A percentile compares a stretch with the other conserved stretches of the same genome.
These are phyloP conservation scores for Zaprionus vittiger DNA, from an alignment of 1,140 invertebrate species.

Conservation along the genomic window DNA sequence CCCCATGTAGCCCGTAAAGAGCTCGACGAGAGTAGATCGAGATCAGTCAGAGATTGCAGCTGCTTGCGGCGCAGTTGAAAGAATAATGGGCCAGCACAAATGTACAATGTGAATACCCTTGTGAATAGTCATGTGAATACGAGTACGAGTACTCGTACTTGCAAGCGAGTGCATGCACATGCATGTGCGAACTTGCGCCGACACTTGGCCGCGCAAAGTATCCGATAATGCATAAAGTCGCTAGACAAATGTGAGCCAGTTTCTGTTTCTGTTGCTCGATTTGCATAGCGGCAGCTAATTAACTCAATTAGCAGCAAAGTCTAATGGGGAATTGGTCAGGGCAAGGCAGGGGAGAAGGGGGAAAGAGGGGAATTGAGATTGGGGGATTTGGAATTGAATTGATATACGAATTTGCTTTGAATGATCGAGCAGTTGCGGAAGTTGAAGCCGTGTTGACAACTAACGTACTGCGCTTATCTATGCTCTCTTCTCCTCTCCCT, in stretches of 20 bases:
- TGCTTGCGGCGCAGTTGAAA: conserved; percentile 74
- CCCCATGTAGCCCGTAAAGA: conserved; percentile 1
- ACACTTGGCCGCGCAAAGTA: conserved; percentile 55
- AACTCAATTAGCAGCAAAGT: conserved; percentile 70
- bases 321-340: neutral
- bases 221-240: conserved; percentile 22
- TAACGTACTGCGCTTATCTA: conserved; percentile 62
- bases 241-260: conserved; percentile 35
- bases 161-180: conserved; percentile 9
- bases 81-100: conserved; percentile 60
- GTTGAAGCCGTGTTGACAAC: conserved; percentile 71
- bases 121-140: conserved; percentile 23
- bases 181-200: conserved; percentile 38
- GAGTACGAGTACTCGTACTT: neutral
- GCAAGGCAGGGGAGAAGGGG: neutral
- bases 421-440: conserved; percentile 79
- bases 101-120: conserved; percentile 28
- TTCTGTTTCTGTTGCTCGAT: conserved; percentile 34
- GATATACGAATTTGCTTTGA: conserved; percentile 60
- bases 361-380: neutral
- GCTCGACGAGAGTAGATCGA: conserved; percentile 31
- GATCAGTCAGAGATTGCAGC: conserved; percentile 48
- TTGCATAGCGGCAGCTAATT: conserved; percentile 73
- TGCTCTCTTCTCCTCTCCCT: conserved; percentile 7
- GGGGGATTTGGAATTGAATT: neutral